These are phyloP conservation scores for Nemoura dubitans DNA, from an alignment of 2,888 invertebrate genomes.

Conservation along the genomic window DNA sequence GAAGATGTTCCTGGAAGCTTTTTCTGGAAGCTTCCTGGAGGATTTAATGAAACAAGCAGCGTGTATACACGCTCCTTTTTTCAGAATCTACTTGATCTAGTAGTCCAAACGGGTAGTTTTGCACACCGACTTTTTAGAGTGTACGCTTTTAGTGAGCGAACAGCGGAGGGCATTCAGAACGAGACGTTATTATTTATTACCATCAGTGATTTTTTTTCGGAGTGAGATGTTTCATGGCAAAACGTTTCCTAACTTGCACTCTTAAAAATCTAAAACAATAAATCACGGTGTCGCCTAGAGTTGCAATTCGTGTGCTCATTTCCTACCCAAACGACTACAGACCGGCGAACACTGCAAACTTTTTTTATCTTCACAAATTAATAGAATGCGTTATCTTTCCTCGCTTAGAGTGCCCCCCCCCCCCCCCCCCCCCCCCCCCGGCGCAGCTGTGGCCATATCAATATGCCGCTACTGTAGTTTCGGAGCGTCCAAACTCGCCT, in stretches of 20 bases:
- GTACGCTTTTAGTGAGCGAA: neutral
- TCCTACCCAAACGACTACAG: neutral
- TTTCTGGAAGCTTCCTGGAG: neutral
- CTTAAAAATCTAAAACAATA: neutral
- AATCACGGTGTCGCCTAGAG: neutral
- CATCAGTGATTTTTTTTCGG: neutral
- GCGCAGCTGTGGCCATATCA: neutral
- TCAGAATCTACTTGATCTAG: too few species aligned
- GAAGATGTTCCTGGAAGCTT: neutral
- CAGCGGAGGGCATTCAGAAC: neutral
- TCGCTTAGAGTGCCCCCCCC: neutral
- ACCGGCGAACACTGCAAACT: neutral
- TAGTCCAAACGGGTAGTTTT: too few species aligned
- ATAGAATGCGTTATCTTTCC: neutral
- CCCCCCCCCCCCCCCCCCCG: neutral
- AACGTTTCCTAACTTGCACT: neutral
- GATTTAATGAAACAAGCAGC: too few species aligned
- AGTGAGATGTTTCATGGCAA: neutral
- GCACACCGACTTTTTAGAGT: too few species aligned
- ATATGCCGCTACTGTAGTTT: slow-evolving; percentile 14
- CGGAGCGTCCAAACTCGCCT: neutral
- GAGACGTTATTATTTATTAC: neutral
- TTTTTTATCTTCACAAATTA: neutral
- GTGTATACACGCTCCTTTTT: too few species aligned
- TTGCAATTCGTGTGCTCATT: neutral